Evolutionary conservation across 2,113 vertebrate species (phyloP).

Genomic region (Oncorhynchus mykiss): DNA sequence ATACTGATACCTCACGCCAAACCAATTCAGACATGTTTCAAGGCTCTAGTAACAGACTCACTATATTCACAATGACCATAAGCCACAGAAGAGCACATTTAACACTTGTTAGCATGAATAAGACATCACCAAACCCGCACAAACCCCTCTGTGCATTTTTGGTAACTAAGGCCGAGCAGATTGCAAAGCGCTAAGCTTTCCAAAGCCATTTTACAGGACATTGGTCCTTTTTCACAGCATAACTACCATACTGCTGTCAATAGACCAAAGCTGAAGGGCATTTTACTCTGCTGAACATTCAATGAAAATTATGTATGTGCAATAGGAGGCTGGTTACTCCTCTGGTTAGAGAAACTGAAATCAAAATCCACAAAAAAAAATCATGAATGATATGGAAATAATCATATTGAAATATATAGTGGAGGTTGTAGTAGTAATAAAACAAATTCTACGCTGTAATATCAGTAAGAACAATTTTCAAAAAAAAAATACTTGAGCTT

Average conservation of each 20-base stretch:
- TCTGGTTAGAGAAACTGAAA: conserved; percentile 39
- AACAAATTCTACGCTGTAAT: conserved; percentile 54
- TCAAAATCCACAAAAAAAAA: not conserved
- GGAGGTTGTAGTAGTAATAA: conserved; percentile 45
- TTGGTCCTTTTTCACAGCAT: conserved; percentile 64
- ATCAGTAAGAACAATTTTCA: conserved; percentile 62
- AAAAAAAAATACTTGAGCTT: conserved; percentile 57
- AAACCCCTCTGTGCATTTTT: conserved; percentile 40
- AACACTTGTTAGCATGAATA: not conserved
- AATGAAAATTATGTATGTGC: conserved; percentile 42
- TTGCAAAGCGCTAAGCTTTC: conserved; percentile 56
- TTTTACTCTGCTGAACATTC: conserved; percentile 46
- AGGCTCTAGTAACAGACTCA: conserved; percentile 31
- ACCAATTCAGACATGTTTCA: conserved; percentile 28
- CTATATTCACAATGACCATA: conserved; percentile 24
- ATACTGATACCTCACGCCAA: not conserved
- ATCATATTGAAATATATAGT: conserved; percentile 38
- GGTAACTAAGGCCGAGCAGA: conserved; percentile 53
- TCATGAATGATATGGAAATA: conserved; percentile 36
- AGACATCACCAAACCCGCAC: conserved; percentile 25
- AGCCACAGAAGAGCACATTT: conserved; percentile 32
- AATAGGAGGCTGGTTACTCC: conserved; percentile 50
- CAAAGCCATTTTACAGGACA: conserved; percentile 47
- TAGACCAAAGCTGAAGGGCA: conserved; percentile 36
- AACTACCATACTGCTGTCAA: conserved; percentile 35